These are phyloP conservation scores for Teleogryllus occipitalis DNA, from an alignment of 1,140 invertebrate genomes.

Conservation along the genomic window DNA sequence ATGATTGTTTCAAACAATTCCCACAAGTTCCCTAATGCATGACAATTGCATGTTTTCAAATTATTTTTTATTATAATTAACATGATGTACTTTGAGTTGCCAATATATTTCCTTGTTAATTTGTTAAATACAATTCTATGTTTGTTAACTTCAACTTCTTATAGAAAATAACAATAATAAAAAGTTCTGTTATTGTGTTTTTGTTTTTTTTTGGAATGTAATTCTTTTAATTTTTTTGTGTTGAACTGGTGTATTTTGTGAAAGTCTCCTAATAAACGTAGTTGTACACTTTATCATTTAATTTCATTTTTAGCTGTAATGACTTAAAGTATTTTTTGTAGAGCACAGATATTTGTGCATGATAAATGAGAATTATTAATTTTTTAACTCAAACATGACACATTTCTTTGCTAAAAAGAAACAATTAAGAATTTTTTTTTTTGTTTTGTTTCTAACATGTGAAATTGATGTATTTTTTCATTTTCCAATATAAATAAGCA, in stretches of 20 bases:
- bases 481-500: no score
- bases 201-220: neutral
- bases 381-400: no score
- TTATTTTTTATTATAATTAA: neutral
- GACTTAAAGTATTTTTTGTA: no score
- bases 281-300: neutral
- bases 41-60: conserved; percentile 8
- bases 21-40: conserved; percentile 1
- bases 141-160: neutral
- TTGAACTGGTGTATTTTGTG: neutral
- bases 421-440: neutral
- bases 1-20: conserved; percentile 14
- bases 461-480: neutral
- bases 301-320: no score
- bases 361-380: no score
- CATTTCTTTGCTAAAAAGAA: no score
- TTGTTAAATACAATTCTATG: neutral
- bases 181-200: neutral
- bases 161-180: neutral
- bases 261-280: neutral
- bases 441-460: neutral
- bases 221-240: neutral
- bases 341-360: no score
- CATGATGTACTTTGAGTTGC: neutral
- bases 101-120: conserved; percentile 7